Base-by-base conservation (phyloP, 2,888 invertebrate genomes). In the Pasiphila rectangulata region DNA sequence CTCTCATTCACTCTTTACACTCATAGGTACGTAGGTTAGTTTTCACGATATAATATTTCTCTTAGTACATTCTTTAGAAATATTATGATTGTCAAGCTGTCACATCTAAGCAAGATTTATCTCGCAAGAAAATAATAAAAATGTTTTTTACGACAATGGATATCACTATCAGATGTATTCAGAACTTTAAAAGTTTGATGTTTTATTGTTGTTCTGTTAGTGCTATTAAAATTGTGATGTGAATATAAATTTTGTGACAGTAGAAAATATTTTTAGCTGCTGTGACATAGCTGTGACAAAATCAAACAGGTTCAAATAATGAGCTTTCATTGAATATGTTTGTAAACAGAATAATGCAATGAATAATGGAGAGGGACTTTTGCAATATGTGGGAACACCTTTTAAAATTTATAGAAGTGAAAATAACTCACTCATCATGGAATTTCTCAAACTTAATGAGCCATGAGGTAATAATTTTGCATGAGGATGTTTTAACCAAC, bases 151-250 rank as follows among this genome's bases (percentile, higher is more conserved):
- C 17, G 32, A 32, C 10, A 19, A 21, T 21, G 21, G 21, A 21
- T 21, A n/a, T n/a, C n/a, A n/a, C n/a, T 16, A 17, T 30, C 17
- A 32, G 16, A 30, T 30, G 30, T 32, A 5, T 19, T 32, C n/a
- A 32, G 17, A 32, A 32, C 32, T 32, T 32, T 32, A n/a, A n/a
- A n/a, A n/a, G n/a, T n/a, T 9, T 32, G 30, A 32, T 32, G 17
- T 32, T 17, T 32, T 19, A 17, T 5, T 32, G 9, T 32, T 17
- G 7, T 21, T 21, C 21, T 21, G 21, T 21, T 21, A 21, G 21
- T 21, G 21, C 21, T 21, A 6, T 21, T 21, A 21, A 21, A 21
- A 6, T 21, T 5, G 7, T 21, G 21, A n/a, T n/a, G n/a, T n/a
- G n/a, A 21, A 21, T 21, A 7, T 21, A 21, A 30, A 16, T n/a